A percentile compares a stretch with the other conserved stretches of the same genome.
Conservation (phyloP, 1,140 invertebrate genomes). For the Calosoma granatense region DNA sequence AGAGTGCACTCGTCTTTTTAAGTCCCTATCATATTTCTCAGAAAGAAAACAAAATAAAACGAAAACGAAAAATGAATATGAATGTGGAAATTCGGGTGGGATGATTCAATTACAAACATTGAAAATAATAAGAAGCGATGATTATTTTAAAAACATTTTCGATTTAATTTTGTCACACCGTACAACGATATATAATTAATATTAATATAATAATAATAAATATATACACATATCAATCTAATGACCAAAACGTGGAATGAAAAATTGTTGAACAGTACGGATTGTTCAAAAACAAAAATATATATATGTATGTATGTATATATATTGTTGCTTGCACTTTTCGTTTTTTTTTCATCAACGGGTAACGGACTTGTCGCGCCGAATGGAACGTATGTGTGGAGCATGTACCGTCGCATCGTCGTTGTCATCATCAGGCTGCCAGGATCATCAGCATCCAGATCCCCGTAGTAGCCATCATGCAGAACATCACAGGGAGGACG, state of each 20-base stretch:
- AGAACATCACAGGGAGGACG: too few relatives aligned
- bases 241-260: conserved; percentile 8
- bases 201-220: conserved; percentile 32
- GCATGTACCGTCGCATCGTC: not conserved
- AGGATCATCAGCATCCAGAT: too few relatives aligned
- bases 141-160: conserved; percentile 33
- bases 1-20: not conserved
- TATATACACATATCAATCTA: conserved; percentile 31
- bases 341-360: not conserved
- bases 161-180: conserved; percentile 35
- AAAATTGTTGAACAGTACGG: conserved; percentile 22
- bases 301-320: not conserved
- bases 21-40: not conserved
- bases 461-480: too few relatives aligned
- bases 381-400: not conserved
- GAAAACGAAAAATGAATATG: not conserved
- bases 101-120: not conserved
- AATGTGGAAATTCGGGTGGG: not conserved
- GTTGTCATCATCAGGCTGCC: too few relatives aligned
- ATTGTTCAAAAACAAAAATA: conserved; percentile 15
- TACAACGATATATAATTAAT: conserved; percentile 34
- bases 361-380: not conserved
- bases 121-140: conserved; percentile 1
- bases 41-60: not conserved
- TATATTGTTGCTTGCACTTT: conserved; percentile 7